Evolutionary conservation across 2,113 vertebrate genomes (phyloP), one percentile per base, ranked within the genome.

Genomic region (Corythaixoides concolor): DNA sequence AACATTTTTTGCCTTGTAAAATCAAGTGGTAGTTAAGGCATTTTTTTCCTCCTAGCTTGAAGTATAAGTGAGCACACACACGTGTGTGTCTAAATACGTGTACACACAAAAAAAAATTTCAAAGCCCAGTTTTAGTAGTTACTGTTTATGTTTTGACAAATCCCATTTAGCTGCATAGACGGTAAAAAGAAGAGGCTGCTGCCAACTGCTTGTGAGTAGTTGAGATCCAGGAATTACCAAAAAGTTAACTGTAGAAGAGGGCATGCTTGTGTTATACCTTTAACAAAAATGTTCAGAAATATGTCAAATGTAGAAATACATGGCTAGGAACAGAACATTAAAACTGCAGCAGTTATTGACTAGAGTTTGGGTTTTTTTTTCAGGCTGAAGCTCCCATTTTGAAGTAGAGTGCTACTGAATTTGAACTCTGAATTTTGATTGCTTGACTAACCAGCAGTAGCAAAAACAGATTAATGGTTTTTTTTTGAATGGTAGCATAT

Each of bases 61-160:
- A 55, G 16, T 8, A 5, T 53, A 4, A 49, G 24, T 30, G 39
- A 81, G 50, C 12, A 14, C 7, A 11, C 11, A 11, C 8, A 4
- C 0, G 1, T 5, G 11, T 28, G 8, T 15, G 23, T 18, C 16
- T 27, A 15, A 4, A 4, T 43, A 8, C 0, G 1, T 43, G 8
- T 35, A 27, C 14, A 13, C 9, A 32, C 26, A 33, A 22, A 22
- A 8, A 30, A 4, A n/a, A 33, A 64, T 60, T 11, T 73, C 24
- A n/a, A 43, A 78, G 28, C 24, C 3, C 8, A 4, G 8, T 63
- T 79, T 74, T 50, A 62, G 20, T n/a, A 39, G 45, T 9, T 49
- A 5, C 17, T 62, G 4, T n/a, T 76, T 64, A 4, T 37, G n/a
- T 81, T 35, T 70, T 53, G 60, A 55, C 18, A 67, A 78, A 77